A percentile compares a stretch with the other conserved stretches of the same genome.
Conservation (phyloP, 2,797 vertebrate genomes). For the Chrysocyon brachyurus region DNA sequence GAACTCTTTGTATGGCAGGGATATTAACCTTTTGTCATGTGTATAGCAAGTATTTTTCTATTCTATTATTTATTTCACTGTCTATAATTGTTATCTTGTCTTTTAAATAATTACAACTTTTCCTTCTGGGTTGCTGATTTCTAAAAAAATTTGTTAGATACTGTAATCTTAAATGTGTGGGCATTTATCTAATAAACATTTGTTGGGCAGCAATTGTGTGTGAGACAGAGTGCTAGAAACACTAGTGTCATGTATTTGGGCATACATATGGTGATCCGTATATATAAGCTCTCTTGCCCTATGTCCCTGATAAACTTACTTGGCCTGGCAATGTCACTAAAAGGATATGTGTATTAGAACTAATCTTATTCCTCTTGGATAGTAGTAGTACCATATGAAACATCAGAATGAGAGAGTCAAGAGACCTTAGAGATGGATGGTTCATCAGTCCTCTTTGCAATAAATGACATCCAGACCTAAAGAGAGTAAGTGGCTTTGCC, state of each 20-base stretch:
- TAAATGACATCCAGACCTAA: background rate
- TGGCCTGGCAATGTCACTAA: background rate
- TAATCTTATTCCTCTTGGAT: background rate
- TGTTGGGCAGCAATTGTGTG: background rate
- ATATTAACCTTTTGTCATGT: background rate
- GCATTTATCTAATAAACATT: background rate
- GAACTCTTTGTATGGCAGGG: background rate
- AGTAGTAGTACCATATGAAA: background rate
- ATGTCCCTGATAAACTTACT: background rate
- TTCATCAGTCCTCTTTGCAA: background rate
- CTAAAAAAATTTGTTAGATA: background rate
- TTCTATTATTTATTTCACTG: background rate
- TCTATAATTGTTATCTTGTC: background rate
- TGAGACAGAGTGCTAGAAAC: background rate
- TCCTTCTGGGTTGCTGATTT: background rate
- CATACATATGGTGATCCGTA: background rate
- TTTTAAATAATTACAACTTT: constrained; percentile 22
- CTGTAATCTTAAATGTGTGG: background rate
- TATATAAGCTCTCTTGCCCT: background rate
- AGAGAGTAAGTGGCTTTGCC: background rate
- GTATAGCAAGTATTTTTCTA: constrained; percentile 4
- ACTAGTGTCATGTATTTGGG: background rate
- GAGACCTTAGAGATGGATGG: background rate
- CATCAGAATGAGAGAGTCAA: background rate
- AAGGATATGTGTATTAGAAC: background rate